Evolutionary conservation across 2,888 invertebrate genomes (phyloP), one percentile per base, ranked within the genome.

Genomic region (Gryllus longicercus): DNA sequence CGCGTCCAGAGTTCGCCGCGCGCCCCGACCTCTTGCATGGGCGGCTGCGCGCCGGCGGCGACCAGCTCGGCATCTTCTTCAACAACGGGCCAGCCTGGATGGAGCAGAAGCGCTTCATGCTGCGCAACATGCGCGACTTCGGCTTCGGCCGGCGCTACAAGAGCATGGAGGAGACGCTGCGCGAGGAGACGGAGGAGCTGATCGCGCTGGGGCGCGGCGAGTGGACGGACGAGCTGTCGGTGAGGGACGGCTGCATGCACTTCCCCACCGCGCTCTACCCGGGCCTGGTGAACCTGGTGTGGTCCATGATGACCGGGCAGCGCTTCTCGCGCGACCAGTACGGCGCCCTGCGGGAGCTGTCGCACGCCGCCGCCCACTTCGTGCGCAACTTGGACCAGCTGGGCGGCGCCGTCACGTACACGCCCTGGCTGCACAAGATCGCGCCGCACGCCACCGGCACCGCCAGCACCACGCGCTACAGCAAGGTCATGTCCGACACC

Each of bases 121-220:
- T 93, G 3, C 88, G 93, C 0, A 89, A 91, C 83, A 86, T 93
- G 84, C 87, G 93, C 0, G 93, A 93, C 84, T 93, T 88, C 84
- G 93, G 93, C 2, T 93, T 93, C 82, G 93, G 93, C n/a, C 0
- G 92, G 77, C 89, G 93, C 4, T 90, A 89, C 74, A 86, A 86
- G n/a, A 86, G 86, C 14, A 85, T 92, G 75, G 93, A 93, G n/a
- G 82, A 85, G 11, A 84, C 88, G 8, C 86, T 88, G 1, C 85
- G 85, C 75, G 88, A 89, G 77, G 89, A 91, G 86, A 84, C 90
- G 1, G 82, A 84, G n/a, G 2, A 87, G 79, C 85, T 90, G 79
- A 82, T n/a, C 4, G 86, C 90, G 77, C 83, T 89, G 8, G 85
- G 90, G 11, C 74, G 63, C 12, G 80, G 80, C 51, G 38, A 21